Conservation (phyloP, 2,797 vertebrate genomes). For the Pteronotus mesoamericanus region DNA sequence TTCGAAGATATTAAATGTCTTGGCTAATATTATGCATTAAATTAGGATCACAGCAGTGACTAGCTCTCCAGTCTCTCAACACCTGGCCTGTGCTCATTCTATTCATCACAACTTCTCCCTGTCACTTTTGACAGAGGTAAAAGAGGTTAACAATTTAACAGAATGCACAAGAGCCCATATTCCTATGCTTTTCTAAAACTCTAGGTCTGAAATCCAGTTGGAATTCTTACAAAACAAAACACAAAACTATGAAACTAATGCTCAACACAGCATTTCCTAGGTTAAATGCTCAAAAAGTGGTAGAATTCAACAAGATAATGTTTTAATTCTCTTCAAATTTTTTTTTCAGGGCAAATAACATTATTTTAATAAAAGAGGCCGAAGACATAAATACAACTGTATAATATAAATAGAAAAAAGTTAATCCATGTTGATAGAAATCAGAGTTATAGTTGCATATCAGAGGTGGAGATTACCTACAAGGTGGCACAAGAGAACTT, state of each 20-base stretch:
- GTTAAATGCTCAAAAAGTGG: not conserved
- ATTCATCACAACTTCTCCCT: not conserved
- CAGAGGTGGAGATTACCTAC: not conserved
- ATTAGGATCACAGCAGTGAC: not conserved
- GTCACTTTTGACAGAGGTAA: not conserved
- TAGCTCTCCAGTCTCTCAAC: not conserved
- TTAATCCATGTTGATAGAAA: not conserved
- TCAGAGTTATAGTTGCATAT: not conserved
- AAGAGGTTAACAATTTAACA: not conserved
- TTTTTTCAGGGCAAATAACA: too few species aligned
- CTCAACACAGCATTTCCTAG: not conserved
- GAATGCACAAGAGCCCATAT: not conserved
- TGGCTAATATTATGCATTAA: not conserved
- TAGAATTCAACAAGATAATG: not conserved
- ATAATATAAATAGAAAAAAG: not conserved
- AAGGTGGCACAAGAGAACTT: not conserved
- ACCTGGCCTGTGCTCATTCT: not conserved
- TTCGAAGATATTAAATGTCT: not conserved
- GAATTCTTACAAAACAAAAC: not conserved
- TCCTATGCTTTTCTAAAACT: not conserved
- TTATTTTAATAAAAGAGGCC: not conserved
- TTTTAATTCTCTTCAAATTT: too few species aligned
- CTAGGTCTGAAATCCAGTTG: not conserved
- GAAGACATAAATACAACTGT: not conserved
- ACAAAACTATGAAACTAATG: not conserved